Evolutionary conservation across 2,888 invertebrate genomes (phyloP).

Genomic region (Watsonalla cultraria): DNA sequence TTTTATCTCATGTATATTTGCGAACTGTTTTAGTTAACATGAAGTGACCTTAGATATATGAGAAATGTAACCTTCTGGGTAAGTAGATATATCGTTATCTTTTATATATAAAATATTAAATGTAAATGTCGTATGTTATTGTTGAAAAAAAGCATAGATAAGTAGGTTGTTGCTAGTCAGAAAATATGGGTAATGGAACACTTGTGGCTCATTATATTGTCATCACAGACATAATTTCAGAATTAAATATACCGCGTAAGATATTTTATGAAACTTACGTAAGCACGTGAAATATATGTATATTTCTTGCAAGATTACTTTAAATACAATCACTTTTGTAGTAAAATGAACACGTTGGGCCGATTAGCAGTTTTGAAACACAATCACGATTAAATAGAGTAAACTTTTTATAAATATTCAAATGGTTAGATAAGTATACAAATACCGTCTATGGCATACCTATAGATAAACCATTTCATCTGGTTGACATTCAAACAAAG

Average conservation of each 20-base stretch:
- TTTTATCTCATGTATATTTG: not conserved
- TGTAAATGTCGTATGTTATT: not conserved
- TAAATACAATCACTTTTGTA: no score
- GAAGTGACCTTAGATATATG: constrained; percentile 1
- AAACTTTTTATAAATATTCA: no score
- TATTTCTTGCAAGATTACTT: no score
- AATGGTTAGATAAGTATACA: no score
- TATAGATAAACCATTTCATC: no score
- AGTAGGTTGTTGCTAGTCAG: not conserved
- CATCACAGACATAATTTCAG: not conserved
- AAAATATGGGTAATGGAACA: not conserved
- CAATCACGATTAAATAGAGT: no score
- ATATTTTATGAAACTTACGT: not conserved
- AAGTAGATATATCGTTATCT: not conserved
- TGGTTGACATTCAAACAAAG: not conserved
- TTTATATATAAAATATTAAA: not conserved
- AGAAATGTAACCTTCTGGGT: not conserved
- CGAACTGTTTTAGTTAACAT: not conserved
- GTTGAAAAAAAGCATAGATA: not conserved
- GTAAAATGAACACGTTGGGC: no score
- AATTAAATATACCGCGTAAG: not conserved
- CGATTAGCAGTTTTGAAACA: no score
- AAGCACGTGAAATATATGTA: not conserved
- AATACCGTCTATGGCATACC: no score
- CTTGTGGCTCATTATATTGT: not conserved